phyloP scores from a whole-genome alignment of 2,113 vertebrate genomes.

The Embiotoca jacksoni region DNA sequence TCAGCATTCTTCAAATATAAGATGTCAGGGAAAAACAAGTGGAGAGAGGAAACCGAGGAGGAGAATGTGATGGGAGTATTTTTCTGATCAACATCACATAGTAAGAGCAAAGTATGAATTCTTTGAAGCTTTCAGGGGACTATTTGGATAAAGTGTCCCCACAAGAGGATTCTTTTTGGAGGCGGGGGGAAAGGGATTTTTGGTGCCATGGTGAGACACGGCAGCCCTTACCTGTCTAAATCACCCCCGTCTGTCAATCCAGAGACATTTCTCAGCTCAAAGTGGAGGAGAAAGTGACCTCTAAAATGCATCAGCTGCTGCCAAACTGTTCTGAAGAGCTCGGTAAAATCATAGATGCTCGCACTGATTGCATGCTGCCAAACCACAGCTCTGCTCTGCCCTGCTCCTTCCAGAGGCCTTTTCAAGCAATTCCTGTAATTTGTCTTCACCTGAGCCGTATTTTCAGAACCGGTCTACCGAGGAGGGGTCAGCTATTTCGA shows the following conservation, averaged over 20 bases:
- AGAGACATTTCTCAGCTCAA: constrained; percentile 28
- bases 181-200: background rate
- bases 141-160: constrained; percentile 16
- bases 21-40: constrained; percentile 6
- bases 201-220: constrained; percentile 33
- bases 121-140: constrained; percentile 27
- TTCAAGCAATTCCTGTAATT: constrained; percentile 54
- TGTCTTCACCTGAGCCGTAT: constrained; percentile 50
- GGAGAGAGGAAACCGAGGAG: background rate
- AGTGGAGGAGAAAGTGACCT: constrained; percentile 45
- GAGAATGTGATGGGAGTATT: background rate
- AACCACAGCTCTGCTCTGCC: constrained; percentile 12
- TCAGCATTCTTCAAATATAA: constrained; percentile 16
- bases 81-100: constrained; percentile 16
- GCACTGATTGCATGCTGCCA: constrained; percentile 54
- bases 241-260: constrained; percentile 45
- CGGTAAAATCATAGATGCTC: constrained; percentile 45
- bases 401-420: constrained; percentile 26
- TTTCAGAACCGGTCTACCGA: constrained; percentile 35
- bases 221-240: background rate
- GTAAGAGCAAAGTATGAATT: constrained; percentile 1
- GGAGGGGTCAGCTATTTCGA: constrained; percentile 5
- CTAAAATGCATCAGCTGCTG: constrained; percentile 27
- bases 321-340: constrained; percentile 53
- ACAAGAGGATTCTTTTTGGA: constrained; percentile 23